Base-by-base conservation (phyloP, 2,797 vertebrate species). In the Nannoperca australis region DNA sequence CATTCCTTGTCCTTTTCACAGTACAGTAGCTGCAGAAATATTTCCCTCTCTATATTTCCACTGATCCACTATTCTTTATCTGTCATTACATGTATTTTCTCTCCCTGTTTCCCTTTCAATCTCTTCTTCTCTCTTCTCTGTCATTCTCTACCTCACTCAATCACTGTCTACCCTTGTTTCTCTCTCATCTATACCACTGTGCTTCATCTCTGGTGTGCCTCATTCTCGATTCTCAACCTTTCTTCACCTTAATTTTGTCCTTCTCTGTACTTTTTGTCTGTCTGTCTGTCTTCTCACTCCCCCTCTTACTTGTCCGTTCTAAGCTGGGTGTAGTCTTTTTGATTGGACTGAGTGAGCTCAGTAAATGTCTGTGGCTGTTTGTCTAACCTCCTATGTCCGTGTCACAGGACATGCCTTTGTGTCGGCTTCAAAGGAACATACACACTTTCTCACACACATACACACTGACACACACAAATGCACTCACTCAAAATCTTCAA, bases 371-470 rank as follows among this genome's bases (percentile, higher is more conserved):
- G 61, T 17, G 13, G 45, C 67, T 91, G 88, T 94, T 90, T 88
- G 62, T 88, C 64, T 91, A 89, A 89, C 92, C 90, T 74, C 55
- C 36, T 44, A 61, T 76, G 86, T 89, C 85, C 54, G 76, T 90
- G 90, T 92, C 90, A 91, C 82, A 86, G 85, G 80, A 85, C 86
- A 89, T 70, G 76, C 74, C 70, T 88, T 86, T 86, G 80, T 88
- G 81, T 78, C 14, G 10, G 42, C 83, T 86, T 90, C 81, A 88
- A 86, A 83, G 66, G 64, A 55, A 66, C 47, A 87, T 44, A 7
- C 76, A 67, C 64, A 65, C 66, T 61, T 62, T 42, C 69, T 42
- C 73, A 68, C 63, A 60, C 44, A 66, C 70, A 53, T 36, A 63
- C 11, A 63, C 11, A 69, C 40, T 10, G 10, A 59, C 76, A 72